Conservation (phyloP, 2,888 invertebrate genomes). For the Hybos culiciformis region DNA sequence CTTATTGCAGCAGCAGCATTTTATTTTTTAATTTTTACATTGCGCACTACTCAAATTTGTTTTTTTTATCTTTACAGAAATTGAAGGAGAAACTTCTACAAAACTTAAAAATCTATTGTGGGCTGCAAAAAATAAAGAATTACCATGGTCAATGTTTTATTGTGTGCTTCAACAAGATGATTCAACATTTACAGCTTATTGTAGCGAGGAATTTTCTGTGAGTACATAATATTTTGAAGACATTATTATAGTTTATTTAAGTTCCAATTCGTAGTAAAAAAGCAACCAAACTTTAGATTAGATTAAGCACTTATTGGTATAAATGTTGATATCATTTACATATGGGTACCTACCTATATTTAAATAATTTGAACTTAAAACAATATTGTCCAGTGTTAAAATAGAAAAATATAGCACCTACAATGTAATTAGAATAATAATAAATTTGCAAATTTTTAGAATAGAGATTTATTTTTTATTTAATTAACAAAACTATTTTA, state of each 20-base stretch:
- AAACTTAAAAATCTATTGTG: conserved; percentile 37
- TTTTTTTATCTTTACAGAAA: conserved; percentile 25
- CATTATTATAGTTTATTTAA: not conserved
- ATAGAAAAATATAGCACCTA: too few species aligned
- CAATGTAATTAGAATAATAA: too few species aligned
- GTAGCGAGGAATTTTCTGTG: conserved; percentile 60
- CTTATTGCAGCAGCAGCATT: too few species aligned
- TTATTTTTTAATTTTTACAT: too few species aligned
- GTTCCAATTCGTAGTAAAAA: conserved; percentile 1
- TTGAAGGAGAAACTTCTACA: conserved; percentile 35
- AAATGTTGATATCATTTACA: too few species aligned
- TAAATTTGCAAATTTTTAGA: too few species aligned
- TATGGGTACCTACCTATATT: not conserved
- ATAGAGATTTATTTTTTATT: conserved; percentile 1
- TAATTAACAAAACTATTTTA: conserved; percentile 1
- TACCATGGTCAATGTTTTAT: too few species aligned
- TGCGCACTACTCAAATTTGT: too few species aligned
- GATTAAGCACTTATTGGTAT: not conserved
- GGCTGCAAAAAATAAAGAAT: conserved; percentile 58
- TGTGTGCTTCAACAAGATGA: conserved; percentile 59
- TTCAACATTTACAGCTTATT: conserved; percentile 54
- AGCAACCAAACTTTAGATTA: not conserved
- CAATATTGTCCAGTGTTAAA: too few species aligned
- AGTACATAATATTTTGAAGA: conserved; percentile 28
- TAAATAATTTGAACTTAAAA: too few species aligned